Base-by-base conservation (phyloP, 2,888 invertebrate species). In the Isoperla grammatica region DNA sequence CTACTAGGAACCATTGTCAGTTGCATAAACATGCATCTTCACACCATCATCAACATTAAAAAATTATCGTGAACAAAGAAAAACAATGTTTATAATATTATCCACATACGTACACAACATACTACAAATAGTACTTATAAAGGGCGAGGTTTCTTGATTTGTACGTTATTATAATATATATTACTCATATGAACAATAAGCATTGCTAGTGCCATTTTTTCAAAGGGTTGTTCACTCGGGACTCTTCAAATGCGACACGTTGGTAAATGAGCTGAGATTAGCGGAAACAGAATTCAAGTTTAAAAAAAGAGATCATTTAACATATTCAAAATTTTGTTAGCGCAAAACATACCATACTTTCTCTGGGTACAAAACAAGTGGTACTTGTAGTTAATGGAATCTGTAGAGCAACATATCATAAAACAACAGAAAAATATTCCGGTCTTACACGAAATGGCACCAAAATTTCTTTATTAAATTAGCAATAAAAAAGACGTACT, bases 1-100 rank as follows among this genome's bases (percentile, higher is more conserved):
- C 74, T 74, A 74, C 72, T 74, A 75, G 75, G 74, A 75, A 75
- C 74, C 67, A 65, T 66, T 53, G 55, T 66, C 60, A 62, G 62
- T 61, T 62, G 64, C 62, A 62, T 64, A 57, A 59, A 62, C 56
- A 63, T 63, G 63, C 63, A 64, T 60, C 64, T 61, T 60, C 64
- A 62, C 62, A 62, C 60, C 63, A 61, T 54, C 59, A 57, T 57
- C 59, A 49, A 53, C 59, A 59, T 61, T 61, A 60, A 62, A 61
- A 61, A 64, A 63, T 61, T 59, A 59, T 56, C 50, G 59, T 57
- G 60, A 62, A 64, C 59, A 63, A 61, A 62, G 63, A 64, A 65
- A 65, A 64, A 59, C 50, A 63, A 63, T 58, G 61, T 63, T 56
- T 54, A 57, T 61, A 54, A 61, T 64, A 55, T 60, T 64, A 60